Evolutionary conservation across 2,888 invertebrate species (phyloP), one percentile per base, ranked within the genome.

Genomic region (Zeuzera pyrina): DNA sequence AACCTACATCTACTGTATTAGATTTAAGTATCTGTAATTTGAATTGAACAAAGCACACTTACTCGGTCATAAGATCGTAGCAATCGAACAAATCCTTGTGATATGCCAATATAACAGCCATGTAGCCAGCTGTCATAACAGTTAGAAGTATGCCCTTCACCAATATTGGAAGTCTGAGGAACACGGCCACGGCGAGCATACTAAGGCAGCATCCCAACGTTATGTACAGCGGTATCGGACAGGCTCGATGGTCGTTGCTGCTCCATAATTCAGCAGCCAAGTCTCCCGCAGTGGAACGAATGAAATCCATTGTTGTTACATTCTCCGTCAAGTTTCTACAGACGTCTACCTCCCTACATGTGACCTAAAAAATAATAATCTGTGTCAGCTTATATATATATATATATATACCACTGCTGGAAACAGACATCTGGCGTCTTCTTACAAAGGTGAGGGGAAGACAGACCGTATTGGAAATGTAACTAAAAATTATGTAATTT

Each of bases 151-250:
- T 77, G 4, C 92, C 89, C 73, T 96, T 95, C 41, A 94, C 86
- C 42, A 94, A 71, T 44, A 95, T 92, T 5, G 95, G 94, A 31
- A 96, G 84, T 40, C 88, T 85, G 30, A 95, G 85, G 71, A 95
- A 96, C 36, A 95, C 89, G 1, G 94, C 92, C 15, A 95, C 92
- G 0, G 93, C 89, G 35, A 96, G 84, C 74, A 92, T 93, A 31
- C 93, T 92, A 45, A 96, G 85, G 32, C 94, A 88, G 51, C 94
- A 94, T 7, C 93, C 93, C 8, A 95, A 74, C 3, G 93, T 90
- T 24, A 95, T 91, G 70, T 96, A 97, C 36, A 95, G 90, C 0
- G 96, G 96, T 33, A 95, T 77, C 0, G 93, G 92, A 53, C 94
- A 94, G 11, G 90, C 89, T 30, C 93, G 85, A 61, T 95, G 94